These are phyloP conservation scores for Anadara kagoshimensis DNA, from an alignment of 1,140 invertebrate genomes.

Conservation along the genomic window DNA sequence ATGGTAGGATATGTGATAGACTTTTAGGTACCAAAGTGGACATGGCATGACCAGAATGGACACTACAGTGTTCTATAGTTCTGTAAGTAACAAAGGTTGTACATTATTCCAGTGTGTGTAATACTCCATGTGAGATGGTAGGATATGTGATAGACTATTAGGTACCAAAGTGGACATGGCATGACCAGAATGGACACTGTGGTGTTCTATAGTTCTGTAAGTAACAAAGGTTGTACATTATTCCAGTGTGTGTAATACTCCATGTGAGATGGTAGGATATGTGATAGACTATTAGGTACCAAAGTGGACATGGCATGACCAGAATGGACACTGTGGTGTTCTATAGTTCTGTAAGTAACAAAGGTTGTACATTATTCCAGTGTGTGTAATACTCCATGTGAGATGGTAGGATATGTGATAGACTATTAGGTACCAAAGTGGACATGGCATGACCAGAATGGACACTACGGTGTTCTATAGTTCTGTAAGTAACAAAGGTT, in stretches of 20 bases:
- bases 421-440: slow-evolving; percentile 77
- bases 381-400: slow-evolving; percentile 89
- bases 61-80: slow-evolving; percentile 46
- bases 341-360: slow-evolving; percentile 53
- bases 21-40: slow-evolving; percentile 77
- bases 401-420: slow-evolving; percentile 78
- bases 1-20: slow-evolving; percentile 78
- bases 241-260: slow-evolving; percentile 90
- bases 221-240: too few relatives aligned
- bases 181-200: slow-evolving; percentile 50
- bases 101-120: slow-evolving; percentile 88
- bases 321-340: slow-evolving; percentile 31
- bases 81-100: too few relatives aligned
- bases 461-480: slow-evolving; percentile 45
- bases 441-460: slow-evolving; percentile 73
- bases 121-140: slow-evolving; percentile 82
- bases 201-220: slow-evolving; percentile 51
- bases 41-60: slow-evolving; percentile 72
- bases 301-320: slow-evolving; percentile 76
- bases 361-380: slow-evolving; percentile 87
- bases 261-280: slow-evolving; percentile 82
- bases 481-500: too few relatives aligned
- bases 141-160: slow-evolving; percentile 80
- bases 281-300: slow-evolving; percentile 77
- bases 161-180: slow-evolving; percentile 77